phyloP scores from a whole-genome alignment of 2,113 vertebrate genomes.

The Poicephalus meyeri region DNA sequence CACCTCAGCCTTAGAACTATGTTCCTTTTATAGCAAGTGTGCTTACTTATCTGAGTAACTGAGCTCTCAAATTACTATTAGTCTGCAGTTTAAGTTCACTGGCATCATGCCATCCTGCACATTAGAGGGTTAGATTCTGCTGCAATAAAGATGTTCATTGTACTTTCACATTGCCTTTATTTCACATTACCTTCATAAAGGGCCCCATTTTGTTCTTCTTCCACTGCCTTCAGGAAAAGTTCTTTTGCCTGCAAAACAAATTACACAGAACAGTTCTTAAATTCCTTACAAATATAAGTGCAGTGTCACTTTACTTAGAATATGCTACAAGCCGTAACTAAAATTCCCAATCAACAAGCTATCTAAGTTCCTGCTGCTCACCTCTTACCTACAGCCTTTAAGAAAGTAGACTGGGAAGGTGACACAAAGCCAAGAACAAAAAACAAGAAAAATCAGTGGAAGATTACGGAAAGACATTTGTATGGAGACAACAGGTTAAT shows the following conservation, averaged over 20 bases:
- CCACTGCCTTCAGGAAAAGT: slow-evolving; percentile 93
- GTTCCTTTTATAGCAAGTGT: background rate
- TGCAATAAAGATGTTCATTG: background rate
- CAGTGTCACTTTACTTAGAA: background rate
- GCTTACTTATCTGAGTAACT: background rate
- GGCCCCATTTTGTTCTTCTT: slow-evolving; percentile 95
- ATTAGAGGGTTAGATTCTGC: background rate
- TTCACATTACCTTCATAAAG: slow-evolving; percentile 90
- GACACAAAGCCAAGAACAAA: background rate
- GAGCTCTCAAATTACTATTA: background rate
- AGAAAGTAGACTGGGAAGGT: background rate
- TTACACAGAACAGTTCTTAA: slow-evolving; percentile 33
- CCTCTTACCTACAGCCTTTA: background rate
- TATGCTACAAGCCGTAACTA: background rate
- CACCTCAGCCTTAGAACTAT: background rate
- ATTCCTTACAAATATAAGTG: background rate
- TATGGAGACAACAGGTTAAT: background rate
- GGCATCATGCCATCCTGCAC: background rate
- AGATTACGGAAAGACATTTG: background rate
- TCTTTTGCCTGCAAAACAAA: slow-evolving; percentile 87
- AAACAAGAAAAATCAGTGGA: background rate
- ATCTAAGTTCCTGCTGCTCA: rapidly evolving
- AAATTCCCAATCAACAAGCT: background rate
- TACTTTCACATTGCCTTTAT: slow-evolving; percentile 83
- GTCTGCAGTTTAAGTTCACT: background rate